These are phyloP conservation scores for Monarcha castaneiventris DNA, from an alignment of 2,113 vertebrate genomes.

Conservation along the genomic window DNA sequence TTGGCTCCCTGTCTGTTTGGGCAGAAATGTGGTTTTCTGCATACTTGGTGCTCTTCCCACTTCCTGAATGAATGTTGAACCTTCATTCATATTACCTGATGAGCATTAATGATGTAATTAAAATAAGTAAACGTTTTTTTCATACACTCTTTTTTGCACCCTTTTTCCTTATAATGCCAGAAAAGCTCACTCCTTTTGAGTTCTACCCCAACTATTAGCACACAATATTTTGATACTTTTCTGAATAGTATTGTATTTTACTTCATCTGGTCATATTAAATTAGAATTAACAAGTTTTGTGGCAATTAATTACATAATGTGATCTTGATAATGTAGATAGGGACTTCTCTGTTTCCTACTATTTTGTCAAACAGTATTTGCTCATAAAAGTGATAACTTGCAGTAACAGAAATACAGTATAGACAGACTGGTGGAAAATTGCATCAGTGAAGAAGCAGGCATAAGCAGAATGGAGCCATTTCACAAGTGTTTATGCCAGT, in stretches of 20 bases:
- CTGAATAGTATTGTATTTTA: neutral
- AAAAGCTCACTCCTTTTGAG: neutral
- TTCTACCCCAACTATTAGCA: neutral
- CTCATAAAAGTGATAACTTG: neutral
- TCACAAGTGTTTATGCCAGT: conserved; percentile 1
- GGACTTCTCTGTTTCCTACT: neutral
- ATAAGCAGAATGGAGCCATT: neutral
- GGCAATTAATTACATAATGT: neutral
- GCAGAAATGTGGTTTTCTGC: neutral
- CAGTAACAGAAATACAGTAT: neutral
- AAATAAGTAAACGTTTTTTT: neutral
- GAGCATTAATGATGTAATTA: neutral
- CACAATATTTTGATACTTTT: neutral
- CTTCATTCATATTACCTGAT: neutral
- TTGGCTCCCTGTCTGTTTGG: neutral
- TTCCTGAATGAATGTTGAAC: neutral
- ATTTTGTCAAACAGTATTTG: neutral
- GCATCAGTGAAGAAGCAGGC: neutral
- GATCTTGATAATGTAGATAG: neutral
- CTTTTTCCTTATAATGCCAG: neutral
- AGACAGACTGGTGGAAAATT: neutral
- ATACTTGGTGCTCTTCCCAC: neutral
- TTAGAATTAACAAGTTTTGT: neutral
- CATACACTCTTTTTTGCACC: neutral
- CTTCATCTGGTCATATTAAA: neutral